A percentile compares a stretch with the other conserved stretches of the same genome.
Evolutionary conservation across 2,888 invertebrate genomes (phyloP).

Genomic region (Cantharis flavilabris): DNA sequence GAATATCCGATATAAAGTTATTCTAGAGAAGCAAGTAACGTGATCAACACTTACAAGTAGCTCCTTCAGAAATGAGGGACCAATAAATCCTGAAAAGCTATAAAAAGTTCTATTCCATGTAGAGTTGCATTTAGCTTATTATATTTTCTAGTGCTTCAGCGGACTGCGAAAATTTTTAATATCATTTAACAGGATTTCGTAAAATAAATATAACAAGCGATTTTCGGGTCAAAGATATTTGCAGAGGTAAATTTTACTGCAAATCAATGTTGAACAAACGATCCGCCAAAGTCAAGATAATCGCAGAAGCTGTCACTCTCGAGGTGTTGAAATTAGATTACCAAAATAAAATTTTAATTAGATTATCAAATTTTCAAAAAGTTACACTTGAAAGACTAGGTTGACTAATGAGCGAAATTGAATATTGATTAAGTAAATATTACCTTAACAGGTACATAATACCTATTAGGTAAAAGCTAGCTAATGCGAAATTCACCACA

Average conservation of each 20-base stretch:
- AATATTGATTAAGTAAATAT: background rate
- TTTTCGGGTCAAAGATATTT: too few relatives aligned
- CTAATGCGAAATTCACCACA: background rate
- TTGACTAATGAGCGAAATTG: background rate
- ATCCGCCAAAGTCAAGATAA: too few relatives aligned
- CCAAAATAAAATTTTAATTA: too few relatives aligned
- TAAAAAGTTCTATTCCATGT: background rate
- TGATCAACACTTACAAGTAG: background rate
- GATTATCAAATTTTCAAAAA: background rate
- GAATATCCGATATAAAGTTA: background rate
- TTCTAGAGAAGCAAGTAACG: background rate
- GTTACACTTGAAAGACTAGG: background rate
- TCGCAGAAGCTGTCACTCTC: too few relatives aligned
- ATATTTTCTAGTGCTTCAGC: background rate
- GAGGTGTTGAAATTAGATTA: too few relatives aligned
- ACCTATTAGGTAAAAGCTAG: background rate
- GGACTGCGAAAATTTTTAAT: too few relatives aligned
- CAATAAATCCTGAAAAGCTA: background rate
- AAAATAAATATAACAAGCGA: background rate
- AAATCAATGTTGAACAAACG: too few relatives aligned
- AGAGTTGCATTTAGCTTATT: background rate
- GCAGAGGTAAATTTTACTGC: too few relatives aligned
- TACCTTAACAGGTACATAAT: background rate
- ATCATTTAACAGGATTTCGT: background rate
- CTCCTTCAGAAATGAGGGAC: background rate